Conservation (phyloP, 2,888 invertebrate genomes). For the Tenthredo livida region DNA sequence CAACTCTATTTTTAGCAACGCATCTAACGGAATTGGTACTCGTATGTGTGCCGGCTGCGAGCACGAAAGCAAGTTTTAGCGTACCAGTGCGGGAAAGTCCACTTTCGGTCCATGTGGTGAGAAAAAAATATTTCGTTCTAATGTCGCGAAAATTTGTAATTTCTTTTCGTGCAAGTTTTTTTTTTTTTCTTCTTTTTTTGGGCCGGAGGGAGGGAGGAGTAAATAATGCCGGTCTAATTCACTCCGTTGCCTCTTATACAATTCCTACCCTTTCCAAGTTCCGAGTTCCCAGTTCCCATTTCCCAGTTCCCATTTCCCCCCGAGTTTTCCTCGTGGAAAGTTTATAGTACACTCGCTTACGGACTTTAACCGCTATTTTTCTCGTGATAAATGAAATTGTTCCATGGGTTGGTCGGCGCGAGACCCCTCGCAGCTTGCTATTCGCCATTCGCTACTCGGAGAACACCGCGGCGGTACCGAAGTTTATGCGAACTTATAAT, state of each 20-base stretch:
- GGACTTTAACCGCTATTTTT: slow-evolving; percentile 72
- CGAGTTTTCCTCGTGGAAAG: slow-evolving; percentile 55
- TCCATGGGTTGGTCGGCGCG: slow-evolving; percentile 59
- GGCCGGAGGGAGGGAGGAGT: not conserved
- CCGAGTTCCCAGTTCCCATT: not conserved
- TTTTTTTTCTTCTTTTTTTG: no score
- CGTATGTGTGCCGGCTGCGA: no score
- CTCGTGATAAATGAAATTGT: slow-evolving; percentile 75
- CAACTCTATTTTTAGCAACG: no score
- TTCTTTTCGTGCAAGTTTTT: not conserved
- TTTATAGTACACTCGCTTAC: slow-evolving; percentile 62
- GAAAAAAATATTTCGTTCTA: no score
- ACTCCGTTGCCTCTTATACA: not conserved
- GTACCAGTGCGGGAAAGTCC: no score
- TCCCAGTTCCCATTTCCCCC: no score
- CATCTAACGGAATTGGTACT: no score
- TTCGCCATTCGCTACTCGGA: not conserved
- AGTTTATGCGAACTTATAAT: slow-evolving; percentile 55
- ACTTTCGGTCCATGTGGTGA: no score
- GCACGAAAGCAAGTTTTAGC: no score
- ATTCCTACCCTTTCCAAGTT: not conserved
- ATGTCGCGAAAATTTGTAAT: no score
- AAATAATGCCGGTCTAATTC: not conserved
- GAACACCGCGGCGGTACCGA: not conserved
- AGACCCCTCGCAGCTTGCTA: slow-evolving; percentile 16